Base-by-base conservation (phyloP, 2,888 invertebrate genomes). In the Drosophila rubida region DNA sequence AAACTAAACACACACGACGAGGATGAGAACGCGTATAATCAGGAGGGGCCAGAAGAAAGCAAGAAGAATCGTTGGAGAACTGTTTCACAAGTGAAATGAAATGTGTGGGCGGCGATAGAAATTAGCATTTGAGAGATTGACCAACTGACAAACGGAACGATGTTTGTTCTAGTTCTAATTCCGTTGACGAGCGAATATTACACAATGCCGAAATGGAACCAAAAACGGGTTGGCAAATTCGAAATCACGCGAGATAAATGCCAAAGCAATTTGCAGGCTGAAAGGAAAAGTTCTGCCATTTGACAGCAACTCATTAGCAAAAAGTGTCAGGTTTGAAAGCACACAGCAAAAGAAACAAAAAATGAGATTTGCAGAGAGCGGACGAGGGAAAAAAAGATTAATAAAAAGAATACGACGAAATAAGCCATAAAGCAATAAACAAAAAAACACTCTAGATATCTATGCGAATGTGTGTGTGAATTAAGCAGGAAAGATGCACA, bases 71-170 rank as follows among this genome's bases (percentile, higher is more conserved):
- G n/a, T n/a, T 14, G 23, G 23, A 23, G 14, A 27, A 27, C 46
- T 45, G 32, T 19, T 53, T 53, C 27, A 58, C 32, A 68, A 63
- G 41, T 68, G 61, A 41, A 42, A 41, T 53, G 27, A 41, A 19
- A 37, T 32, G 25, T 60, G 79, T 80, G 80, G 78, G 80, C 44
- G 78, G 80, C 44, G 39, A 27, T 9, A 57, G 30, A 77, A 69
- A 72, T 79, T 66, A 62, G 66, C 80, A 64, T 64, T 53, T 45
- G 42, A 59, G 16, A 58, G 51, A 59, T 55, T 27, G 41, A 51
- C 27, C 39, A 51, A 51, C 51, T 41, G 51, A 41, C 51, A 51
- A 51, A 51, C 41, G 41, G 19, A 51, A 41, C 19, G 19, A 51
- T 46, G 32, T 32, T 22, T 51, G 13, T 62, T 63, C 70, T 63